phyloP scores from a whole-genome alignment of 2,888 invertebrate genomes.

The Megamerina dolium region DNA sequence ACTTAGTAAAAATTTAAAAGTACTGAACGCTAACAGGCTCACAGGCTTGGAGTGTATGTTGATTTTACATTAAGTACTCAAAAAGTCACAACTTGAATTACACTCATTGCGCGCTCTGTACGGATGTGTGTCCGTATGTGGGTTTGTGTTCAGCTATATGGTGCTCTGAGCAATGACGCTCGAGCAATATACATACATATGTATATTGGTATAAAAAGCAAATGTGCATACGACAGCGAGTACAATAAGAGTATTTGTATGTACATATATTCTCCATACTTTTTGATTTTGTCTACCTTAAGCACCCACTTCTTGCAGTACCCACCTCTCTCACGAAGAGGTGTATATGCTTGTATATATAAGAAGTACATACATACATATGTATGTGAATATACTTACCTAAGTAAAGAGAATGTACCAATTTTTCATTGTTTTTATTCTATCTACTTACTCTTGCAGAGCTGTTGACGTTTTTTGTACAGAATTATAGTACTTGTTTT shows the following conservation, averaged over 20 bases:
- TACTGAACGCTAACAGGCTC: conserved; percentile 49
- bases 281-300: background rate
- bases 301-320: background rate
- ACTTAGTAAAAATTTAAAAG: conserved; percentile 32
- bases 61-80: conserved; percentile 47
- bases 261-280: background rate
- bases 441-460: too few species aligned
- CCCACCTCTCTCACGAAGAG: background rate
- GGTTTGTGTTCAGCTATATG: conserved; percentile 27
- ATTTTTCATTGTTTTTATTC: too few species aligned
- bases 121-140: conserved; percentile 2
- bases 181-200: too few species aligned
- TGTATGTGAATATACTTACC: background rate
- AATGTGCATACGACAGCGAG: too few species aligned
- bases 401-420: too few species aligned
- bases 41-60: conserved; percentile 33
- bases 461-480: too few species aligned
- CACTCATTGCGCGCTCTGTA: conserved; percentile 17
- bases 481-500: too few species aligned
- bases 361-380: background rate
- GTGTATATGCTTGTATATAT: background rate
- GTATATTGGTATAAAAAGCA: too few species aligned
- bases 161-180: conserved; percentile 33
- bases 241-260: too few species aligned
- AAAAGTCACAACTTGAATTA: conserved; percentile 25